Evolutionary conservation across 92 coral and sea anemone genomes (phyloP).

Genomic region (Galaxea fascicularis): DNA sequence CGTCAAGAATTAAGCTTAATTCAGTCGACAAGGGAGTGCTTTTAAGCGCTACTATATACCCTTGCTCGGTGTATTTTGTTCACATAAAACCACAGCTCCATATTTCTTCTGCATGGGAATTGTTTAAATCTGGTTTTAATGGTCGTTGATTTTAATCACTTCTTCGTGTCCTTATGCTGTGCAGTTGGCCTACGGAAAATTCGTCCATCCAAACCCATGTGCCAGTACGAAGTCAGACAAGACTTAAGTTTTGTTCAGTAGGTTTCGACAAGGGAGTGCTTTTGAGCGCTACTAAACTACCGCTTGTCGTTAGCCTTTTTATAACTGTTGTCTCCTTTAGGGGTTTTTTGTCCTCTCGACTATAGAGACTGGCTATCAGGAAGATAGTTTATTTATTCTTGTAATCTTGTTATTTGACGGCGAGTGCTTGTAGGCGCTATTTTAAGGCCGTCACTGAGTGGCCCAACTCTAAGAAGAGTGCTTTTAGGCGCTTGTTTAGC

Average conservation of each 20-base stretch:
- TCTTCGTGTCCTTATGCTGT: too few species aligned
- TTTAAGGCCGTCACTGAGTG: slow-evolving; percentile 26
- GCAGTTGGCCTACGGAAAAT: too few species aligned
- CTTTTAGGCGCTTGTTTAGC: slow-evolving; percentile 66
- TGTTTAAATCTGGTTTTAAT: not conserved
- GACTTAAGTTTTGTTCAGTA: too few species aligned
- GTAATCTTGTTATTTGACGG: slow-evolving; percentile 15
- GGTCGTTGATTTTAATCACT: not conserved
- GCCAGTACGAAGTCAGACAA: too few species aligned
- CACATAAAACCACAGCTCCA: too few species aligned
- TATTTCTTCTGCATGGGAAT: too few species aligned
- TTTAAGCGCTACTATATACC: slow-evolving; percentile 20
- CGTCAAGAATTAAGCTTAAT: too few species aligned
- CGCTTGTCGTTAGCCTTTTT: not conserved
- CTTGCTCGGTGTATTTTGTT: not conserved
- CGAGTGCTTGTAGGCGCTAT: slow-evolving; percentile 66
- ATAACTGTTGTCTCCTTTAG: not conserved
- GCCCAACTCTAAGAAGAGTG: slow-evolving; percentile 71
- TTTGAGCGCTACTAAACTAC: slow-evolving; percentile 30
- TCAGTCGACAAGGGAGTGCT: too few species aligned
- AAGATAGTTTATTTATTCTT: not conserved
- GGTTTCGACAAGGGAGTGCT: slow-evolving; percentile 28
- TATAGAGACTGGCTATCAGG: not conserved
- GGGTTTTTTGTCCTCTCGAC: not conserved
- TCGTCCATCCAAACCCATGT: too few species aligned